Evolutionary conservation across 2,797 vertebrate genomes (phyloP).

Genomic region (Percopsis omiscomaycus): DNA sequence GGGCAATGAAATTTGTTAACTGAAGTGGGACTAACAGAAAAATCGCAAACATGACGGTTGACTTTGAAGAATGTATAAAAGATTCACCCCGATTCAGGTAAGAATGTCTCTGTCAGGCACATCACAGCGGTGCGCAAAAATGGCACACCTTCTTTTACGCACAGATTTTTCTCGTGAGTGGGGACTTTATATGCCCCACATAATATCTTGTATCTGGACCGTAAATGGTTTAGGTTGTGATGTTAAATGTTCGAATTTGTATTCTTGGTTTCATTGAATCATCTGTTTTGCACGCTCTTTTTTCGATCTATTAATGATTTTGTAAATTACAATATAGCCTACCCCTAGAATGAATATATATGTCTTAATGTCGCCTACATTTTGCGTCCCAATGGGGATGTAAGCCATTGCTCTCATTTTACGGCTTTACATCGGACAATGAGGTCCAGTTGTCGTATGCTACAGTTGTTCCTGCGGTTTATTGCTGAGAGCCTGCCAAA

Average conservation of each 20-base stretch:
- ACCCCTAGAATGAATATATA: too few relatives aligned
- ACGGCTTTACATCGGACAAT: slow-evolving; percentile 14
- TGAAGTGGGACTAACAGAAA: slow-evolving; percentile 63
- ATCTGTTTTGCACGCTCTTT: too few relatives aligned
- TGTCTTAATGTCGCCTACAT: too few relatives aligned
- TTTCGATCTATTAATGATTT: too few relatives aligned
- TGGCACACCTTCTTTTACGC: slow-evolving; percentile 69
- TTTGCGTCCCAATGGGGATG: too few relatives aligned
- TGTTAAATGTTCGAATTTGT: too few relatives aligned
- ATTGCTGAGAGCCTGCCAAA: not conserved
- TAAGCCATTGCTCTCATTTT: not conserved
- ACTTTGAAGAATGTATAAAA: slow-evolving; percentile 98
- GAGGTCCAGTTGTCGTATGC: slow-evolving; percentile 58
- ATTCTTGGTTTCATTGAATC: too few relatives aligned
- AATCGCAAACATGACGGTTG: slow-evolving; percentile 89
- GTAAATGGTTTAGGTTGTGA: slow-evolving; percentile 13
- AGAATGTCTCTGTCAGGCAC: slow-evolving; percentile 31
- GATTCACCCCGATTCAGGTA: slow-evolving; percentile 96
- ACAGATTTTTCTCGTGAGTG: slow-evolving; percentile 14
- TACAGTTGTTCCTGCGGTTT: slow-evolving; percentile 12
- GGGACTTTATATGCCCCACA: not conserved
- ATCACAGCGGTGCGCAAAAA: slow-evolving; percentile 57
- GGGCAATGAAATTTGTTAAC: slow-evolving; percentile 70
- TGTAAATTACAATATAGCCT: too few relatives aligned
- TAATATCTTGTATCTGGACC: slow-evolving; percentile 29